These are phyloP conservation scores for Cephus pulcher DNA, from an alignment of 2,888 invertebrate species.

Conservation along the genomic window DNA sequence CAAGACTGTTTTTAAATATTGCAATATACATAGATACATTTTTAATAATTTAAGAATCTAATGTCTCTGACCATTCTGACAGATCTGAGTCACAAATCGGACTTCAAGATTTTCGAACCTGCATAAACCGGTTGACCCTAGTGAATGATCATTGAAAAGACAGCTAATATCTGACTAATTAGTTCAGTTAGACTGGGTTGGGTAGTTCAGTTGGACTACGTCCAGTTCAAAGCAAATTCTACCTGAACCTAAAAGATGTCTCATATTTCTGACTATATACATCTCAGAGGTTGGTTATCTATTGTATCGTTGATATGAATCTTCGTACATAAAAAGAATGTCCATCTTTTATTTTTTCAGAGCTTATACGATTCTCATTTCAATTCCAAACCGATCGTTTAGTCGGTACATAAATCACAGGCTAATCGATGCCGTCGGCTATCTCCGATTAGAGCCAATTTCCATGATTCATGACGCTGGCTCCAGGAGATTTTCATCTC, in stretches of 20 bases:
- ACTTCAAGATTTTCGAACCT: not conserved
- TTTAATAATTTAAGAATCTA: not conserved
- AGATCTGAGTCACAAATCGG: not conserved
- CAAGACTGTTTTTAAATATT: not conserved
- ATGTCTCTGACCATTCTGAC: not conserved
- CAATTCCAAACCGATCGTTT: not conserved
- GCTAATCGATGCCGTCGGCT: not conserved
- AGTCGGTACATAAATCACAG: not conserved
- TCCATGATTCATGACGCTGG: not conserved
- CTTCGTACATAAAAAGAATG: not conserved
- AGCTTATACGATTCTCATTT: not conserved
- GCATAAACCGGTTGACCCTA: not conserved
- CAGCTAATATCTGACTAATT: constrained; percentile 22
- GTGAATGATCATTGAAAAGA: not conserved
- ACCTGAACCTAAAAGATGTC: constrained; percentile 9
- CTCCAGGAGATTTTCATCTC: not conserved
- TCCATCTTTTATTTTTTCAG: not conserved
- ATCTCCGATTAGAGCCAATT: not conserved
- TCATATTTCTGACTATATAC: not conserved
- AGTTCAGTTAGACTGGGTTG: constrained; percentile 20
- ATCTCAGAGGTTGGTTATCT: not conserved
- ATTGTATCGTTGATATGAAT: not conserved
- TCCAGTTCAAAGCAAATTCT: constrained; percentile 22
- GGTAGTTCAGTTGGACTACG: too few species aligned
- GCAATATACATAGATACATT: not conserved